Evolutionary conservation across 2,888 invertebrate species (phyloP), one percentile per base, ranked within the genome.

Genomic region (Patella caerulea): DNA sequence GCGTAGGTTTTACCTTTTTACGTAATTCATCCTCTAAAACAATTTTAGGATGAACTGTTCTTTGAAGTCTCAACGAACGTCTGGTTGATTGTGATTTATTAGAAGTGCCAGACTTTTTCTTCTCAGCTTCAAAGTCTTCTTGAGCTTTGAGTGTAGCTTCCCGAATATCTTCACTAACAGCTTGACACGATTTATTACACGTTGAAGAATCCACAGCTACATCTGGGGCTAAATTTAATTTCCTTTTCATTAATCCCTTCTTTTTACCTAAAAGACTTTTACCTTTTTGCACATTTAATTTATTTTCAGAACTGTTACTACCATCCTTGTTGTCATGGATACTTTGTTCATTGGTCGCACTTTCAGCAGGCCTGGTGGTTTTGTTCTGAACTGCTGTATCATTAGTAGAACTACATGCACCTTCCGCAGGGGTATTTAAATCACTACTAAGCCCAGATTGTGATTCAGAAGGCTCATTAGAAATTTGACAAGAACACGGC

Each of bases 121-220:
- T 54, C 17, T 65, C 55, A 53, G 74, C 77, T 59, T 80, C 75
- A 53, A 78, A 74, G 29, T 77, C 77, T 55, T 76, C 80, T 19
- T 79, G 65, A 12, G 76, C 78, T 76, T 78, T 78, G 72, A 82
- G 78, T 12, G 81, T 80, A 12, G 82, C 75, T 73, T 83, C 83
- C n/a, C 84, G 72, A 15, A 87, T 87, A 55, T 87, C 87, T 45
- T 84, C 85, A 75, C 85, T 85, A 24, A 82, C 82, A 4, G 85
- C 86, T 77, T 87, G 87, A 55, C 84, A 83, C 14, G 83, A 78
- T 34, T 79, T 72, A 65, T 80, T 59, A 15, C 72, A 59, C 45
- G 52, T 75, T n/a, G 65, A 56, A n/a, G 77, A 15, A 59, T 76
- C 52, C 55, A 69, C 14, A 53, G 14, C 45, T 53, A 73, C 56